phyloP scores from a whole-genome alignment of 2,797 vertebrate species.

The Enteromius radiatus region DNA sequence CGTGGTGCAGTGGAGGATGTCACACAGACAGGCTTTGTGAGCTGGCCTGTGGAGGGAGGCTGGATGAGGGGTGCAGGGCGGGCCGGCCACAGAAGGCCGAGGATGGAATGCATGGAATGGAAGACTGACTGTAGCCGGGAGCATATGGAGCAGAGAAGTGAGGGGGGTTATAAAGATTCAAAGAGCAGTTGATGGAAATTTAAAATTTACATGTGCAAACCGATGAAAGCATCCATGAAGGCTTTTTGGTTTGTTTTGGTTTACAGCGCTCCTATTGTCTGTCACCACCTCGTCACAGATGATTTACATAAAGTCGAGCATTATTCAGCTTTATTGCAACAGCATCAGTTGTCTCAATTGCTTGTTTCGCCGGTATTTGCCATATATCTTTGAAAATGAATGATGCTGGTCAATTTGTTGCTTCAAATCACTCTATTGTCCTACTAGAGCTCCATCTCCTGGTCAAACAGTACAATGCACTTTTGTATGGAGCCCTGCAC shows the following conservation, averaged over 20 bases:
- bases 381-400: not conserved
- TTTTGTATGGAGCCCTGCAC: not conserved
- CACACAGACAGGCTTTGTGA: slow-evolving; percentile 69
- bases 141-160: slow-evolving; percentile 4
- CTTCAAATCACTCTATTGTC: not conserved
- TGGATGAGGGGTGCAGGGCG: slow-evolving; percentile 57
- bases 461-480: not conserved
- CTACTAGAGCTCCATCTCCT: not conserved
- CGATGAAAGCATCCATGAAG: not conserved
- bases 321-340: not conserved
- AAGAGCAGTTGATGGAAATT: slow-evolving; percentile 6
- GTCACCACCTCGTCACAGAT: not conserved
- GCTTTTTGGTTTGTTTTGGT: slow-evolving; percentile 48
- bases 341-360: too few species aligned
- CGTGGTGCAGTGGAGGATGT: slow-evolving; percentile 42
- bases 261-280: not conserved
- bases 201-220: slow-evolving; percentile 13
- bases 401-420: not conserved
- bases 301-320: not conserved
- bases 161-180: not conserved
- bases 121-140: slow-evolving; percentile 48
- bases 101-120: slow-evolving; percentile 83
- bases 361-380: not conserved
- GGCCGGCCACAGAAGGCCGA: slow-evolving; percentile 72
- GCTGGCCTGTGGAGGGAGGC: slow-evolving; percentile 43